Evolutionary conservation across 92 coral and sea anemone species (phyloP).

Genomic region (Porites cylindrica): DNA sequence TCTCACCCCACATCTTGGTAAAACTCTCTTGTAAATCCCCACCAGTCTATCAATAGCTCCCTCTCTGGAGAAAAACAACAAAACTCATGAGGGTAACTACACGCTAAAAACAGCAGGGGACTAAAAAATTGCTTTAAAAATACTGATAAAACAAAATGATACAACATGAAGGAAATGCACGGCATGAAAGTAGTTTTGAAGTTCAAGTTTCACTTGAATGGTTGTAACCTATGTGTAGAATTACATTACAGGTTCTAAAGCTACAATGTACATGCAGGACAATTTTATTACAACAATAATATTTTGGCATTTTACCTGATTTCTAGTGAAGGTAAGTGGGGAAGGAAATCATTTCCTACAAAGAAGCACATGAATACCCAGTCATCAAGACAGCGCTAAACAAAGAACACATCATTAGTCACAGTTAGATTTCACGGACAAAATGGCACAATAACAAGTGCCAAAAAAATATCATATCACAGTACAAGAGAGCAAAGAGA

Average conservation of each 20-base stretch:
- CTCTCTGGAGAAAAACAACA: constrained; percentile 67
- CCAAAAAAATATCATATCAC: neutral
- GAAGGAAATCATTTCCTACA: constrained; percentile 99
- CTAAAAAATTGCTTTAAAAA: no score
- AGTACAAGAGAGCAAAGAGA: neutral
- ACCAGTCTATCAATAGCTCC: constrained; percentile 98
- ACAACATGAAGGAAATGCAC: no score
- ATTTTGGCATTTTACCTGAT: constrained; percentile 76
- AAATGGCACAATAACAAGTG: neutral
- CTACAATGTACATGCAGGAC: no score
- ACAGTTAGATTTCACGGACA: neutral
- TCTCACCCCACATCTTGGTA: constrained; percentile 97
- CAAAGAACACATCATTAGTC: constrained; percentile 40
- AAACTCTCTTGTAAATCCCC: constrained; percentile 90
- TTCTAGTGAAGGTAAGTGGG: constrained; percentile 95
- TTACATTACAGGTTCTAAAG: no score
- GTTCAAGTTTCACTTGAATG: no score
- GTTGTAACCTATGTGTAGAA: no score
- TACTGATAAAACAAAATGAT: no score
- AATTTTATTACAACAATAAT: neutral
- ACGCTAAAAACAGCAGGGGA: no score
- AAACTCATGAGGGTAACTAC: neutral
- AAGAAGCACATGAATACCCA: constrained; percentile 99
- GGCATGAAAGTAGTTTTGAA: no score
- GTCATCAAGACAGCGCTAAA: constrained; percentile 95